These are phyloP conservation scores for Hydroisotoma schaefferi DNA, from an alignment of 2,888 invertebrate genomes.

Conservation along the genomic window DNA sequence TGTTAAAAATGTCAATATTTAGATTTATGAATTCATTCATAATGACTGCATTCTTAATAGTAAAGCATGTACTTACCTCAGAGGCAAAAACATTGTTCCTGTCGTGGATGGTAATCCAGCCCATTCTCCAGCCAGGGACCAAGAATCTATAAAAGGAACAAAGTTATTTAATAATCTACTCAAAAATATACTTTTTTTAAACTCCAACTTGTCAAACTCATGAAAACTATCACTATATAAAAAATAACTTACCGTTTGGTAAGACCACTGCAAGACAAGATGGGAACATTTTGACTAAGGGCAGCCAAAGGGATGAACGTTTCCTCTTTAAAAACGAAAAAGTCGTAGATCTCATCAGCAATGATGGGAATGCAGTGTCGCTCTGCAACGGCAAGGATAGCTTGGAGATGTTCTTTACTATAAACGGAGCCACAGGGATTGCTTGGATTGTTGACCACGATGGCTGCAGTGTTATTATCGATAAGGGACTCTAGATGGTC, in stretches of 20 bases:
- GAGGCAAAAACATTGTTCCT: slow-evolving; percentile 65
- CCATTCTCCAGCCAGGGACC: slow-evolving; percentile 96
- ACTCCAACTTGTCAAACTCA: too few species aligned
- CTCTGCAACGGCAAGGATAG: slow-evolving; percentile 75
- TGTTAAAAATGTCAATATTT: too few species aligned
- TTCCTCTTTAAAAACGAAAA: slow-evolving; percentile 80
- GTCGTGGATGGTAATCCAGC: slow-evolving; percentile 94
- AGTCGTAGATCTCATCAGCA: slow-evolving; percentile 97
- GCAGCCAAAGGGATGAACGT: slow-evolving; percentile 79
- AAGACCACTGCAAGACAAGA: slow-evolving; percentile 89
- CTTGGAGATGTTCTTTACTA: slow-evolving; percentile 70
- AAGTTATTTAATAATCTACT: too few species aligned
- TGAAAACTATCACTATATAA: background rate
- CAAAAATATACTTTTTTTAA: too few species aligned
- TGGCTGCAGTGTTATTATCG: slow-evolving; percentile 82
- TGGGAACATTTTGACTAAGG: slow-evolving; percentile 80
- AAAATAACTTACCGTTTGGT: slow-evolving; percentile 67
- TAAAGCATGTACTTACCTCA: slow-evolving; percentile 51
- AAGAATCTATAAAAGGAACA: slow-evolving; percentile 66
- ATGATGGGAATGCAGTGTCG: slow-evolving; percentile 84
- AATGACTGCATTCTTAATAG: slow-evolving; percentile 3
- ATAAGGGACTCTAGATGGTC: slow-evolving; percentile 81
- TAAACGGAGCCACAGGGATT: slow-evolving; percentile 98
- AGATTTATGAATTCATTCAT: too few species aligned
- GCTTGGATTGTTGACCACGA: slow-evolving; percentile 93